These are phyloP conservation scores for Amphipoea oculea DNA, from an alignment of 2,888 invertebrate genomes.

Conservation along the genomic window DNA sequence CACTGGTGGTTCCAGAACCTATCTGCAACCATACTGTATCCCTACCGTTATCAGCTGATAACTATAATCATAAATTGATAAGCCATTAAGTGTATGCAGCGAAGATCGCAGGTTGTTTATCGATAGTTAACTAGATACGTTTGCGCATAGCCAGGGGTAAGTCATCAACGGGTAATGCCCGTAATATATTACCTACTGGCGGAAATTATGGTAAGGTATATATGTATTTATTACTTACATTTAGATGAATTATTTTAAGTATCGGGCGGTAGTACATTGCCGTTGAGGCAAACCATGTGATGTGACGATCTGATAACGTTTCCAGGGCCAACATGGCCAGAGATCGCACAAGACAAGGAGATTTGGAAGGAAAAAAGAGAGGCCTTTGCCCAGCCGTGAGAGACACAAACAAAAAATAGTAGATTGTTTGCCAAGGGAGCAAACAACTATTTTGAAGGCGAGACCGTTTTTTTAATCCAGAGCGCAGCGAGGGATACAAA, in stretches of 20 bases:
- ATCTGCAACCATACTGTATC: slow-evolving; percentile 5
- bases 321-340: too few species aligned
- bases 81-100: slow-evolving; percentile 26
- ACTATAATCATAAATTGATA: slow-evolving; percentile 33
- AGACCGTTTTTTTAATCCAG: too few species aligned
- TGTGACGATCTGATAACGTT: background rate
- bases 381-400: too few species aligned
- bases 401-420: too few species aligned
- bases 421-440: too few species aligned
- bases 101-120: slow-evolving; percentile 31
- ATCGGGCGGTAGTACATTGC: background rate
- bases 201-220: background rate
- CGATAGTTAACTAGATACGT: slow-evolving; percentile 36
- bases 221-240: background rate
- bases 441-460: too few species aligned
- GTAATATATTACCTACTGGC: background rate
- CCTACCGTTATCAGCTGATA: slow-evolving; percentile 21
- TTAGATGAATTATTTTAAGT: background rate
- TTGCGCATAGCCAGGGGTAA: slow-evolving; percentile 42
- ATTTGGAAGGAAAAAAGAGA: too few species aligned
- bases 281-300: background rate
- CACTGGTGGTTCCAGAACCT: background rate
- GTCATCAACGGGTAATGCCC: slow-evolving; percentile 8
- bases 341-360: too few species aligned
- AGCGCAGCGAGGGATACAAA: too few species aligned